These are phyloP conservation scores for Melanophora roralis DNA, from an alignment of 2,888 invertebrate genomes.

Conservation along the genomic window DNA sequence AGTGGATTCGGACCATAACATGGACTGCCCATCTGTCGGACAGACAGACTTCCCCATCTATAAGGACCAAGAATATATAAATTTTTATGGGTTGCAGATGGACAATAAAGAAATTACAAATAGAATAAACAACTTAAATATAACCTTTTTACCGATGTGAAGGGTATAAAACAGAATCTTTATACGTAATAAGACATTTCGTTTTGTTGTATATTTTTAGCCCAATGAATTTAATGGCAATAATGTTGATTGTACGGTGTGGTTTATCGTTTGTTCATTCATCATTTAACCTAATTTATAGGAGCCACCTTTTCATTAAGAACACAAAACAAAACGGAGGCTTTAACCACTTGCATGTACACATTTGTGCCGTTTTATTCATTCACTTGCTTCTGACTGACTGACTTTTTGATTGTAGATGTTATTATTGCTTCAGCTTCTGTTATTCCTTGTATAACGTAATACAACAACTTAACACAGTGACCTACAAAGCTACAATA, in stretches of 20 bases:
- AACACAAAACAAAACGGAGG: background rate
- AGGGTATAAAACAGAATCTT: background rate
- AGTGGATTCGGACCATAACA: too few species aligned
- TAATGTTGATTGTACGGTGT: background rate
- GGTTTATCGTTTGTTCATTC: slow-evolving; percentile 48
- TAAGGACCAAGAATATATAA: too few species aligned
- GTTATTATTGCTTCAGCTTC: slow-evolving; percentile 8
- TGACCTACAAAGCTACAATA: slow-evolving; percentile 57
- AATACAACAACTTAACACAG: slow-evolving; percentile 60
- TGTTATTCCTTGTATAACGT: slow-evolving; percentile 43
- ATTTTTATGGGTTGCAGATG: too few species aligned
- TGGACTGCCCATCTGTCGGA: too few species aligned
- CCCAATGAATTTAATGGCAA: background rate
- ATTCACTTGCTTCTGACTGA: slow-evolving; percentile 26
- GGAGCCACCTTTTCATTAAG: slow-evolving; percentile 46
- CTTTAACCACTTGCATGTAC: slow-evolving; percentile 54
- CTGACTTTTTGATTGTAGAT: slow-evolving; percentile 39
- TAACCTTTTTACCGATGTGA: too few species aligned
- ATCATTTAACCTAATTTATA: slow-evolving; percentile 63
- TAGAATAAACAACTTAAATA: too few species aligned
- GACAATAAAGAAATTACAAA: too few species aligned
- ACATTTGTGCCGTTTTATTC: slow-evolving; percentile 16
- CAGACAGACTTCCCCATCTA: too few species aligned
- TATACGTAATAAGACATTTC: background rate
- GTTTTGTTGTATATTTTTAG: background rate